A percentile compares a stretch with the other conserved stretches of the same genome.
Evolutionary conservation across 2,888 invertebrate species (phyloP).

Genomic region (Andricus quercusramuli): DNA sequence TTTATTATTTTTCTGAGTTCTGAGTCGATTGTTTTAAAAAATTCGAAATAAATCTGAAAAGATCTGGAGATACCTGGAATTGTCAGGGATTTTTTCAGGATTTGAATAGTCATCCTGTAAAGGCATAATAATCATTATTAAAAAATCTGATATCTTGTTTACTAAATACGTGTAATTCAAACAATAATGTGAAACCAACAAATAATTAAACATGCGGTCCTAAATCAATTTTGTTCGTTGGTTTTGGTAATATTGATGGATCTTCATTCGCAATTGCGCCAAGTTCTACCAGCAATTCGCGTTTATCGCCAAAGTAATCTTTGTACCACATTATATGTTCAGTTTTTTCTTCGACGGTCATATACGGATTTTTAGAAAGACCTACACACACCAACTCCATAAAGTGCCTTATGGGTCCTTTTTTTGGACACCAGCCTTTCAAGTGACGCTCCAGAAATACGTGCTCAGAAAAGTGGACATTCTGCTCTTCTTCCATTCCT

Average conservation of each 20-base stretch:
- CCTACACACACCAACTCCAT: conserved; percentile 98
- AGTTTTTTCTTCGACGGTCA: conserved; percentile 92
- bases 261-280: conserved; percentile 78
- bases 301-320: conserved; percentile 92
- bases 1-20: no score
- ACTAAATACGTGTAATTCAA: not conserved
- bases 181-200: not conserved
- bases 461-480: conserved; percentile 94
- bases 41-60: no score
- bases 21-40: no score
- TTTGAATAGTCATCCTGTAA: no score
- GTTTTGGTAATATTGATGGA: conserved; percentile 18
- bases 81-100: no score
- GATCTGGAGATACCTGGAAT: no score
- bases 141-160: not conserved
- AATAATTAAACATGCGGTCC: conserved; percentile 14
- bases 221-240: conserved; percentile 19
- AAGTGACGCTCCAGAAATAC: conserved; percentile 94
- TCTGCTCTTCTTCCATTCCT: conserved; percentile 85
- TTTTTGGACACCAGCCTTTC: conserved; percentile 92
- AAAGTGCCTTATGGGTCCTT: conserved; percentile 95
- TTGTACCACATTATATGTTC: conserved; percentile 95
- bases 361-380: conserved; percentile 95
- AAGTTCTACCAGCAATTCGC: conserved; percentile 84
- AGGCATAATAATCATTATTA: no score